Evolutionary conservation across 2,888 invertebrate species (phyloP).

Genomic region (Gymnosoma rotundatum): DNA sequence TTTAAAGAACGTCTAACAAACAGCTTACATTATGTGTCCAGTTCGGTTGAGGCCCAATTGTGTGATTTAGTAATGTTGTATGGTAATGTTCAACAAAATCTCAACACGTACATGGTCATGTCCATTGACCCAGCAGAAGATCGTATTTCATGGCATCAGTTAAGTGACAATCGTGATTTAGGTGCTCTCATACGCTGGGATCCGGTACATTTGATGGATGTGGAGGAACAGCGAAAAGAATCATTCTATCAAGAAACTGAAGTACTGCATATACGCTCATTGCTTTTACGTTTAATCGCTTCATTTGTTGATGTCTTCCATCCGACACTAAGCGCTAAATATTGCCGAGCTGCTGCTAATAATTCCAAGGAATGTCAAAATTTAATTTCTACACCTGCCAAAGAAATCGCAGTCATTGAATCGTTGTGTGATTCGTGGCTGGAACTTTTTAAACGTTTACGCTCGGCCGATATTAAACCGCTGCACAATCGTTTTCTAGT

Average conservation of each 20-base stretch:
- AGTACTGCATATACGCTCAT: slow-evolving; percentile 79
- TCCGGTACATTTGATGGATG: slow-evolving; percentile 82
- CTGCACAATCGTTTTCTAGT: slow-evolving; percentile 81
- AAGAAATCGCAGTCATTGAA: slow-evolving; percentile 77
- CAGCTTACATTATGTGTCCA: slow-evolving; percentile 89
- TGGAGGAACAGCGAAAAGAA: slow-evolving; percentile 76
- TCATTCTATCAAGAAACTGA: slow-evolving; percentile 81
- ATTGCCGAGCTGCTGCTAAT: slow-evolving; percentile 61
- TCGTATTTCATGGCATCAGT: slow-evolving; percentile 84
- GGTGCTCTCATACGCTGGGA: slow-evolving; percentile 88
- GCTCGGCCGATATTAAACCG: slow-evolving; percentile 77
- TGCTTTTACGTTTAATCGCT: slow-evolving; percentile 79
- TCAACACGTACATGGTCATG: slow-evolving; percentile 84
- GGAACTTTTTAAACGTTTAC: slow-evolving; percentile 78
- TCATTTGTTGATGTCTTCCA: slow-evolving; percentile 80
- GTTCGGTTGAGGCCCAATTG: slow-evolving; percentile 87
- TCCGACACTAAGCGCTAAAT: slow-evolving; percentile 70
- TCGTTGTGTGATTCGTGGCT: slow-evolving; percentile 79
- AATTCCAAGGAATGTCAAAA: slow-evolving; percentile 69
- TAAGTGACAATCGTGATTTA: slow-evolving; percentile 90
- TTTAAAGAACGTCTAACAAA: slow-evolving; percentile 91
- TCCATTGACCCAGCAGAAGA: slow-evolving; percentile 85
- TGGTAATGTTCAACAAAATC: slow-evolving; percentile 80
- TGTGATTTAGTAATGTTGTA: slow-evolving; percentile 85
- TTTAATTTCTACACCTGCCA: slow-evolving; percentile 55